phyloP scores from a whole-genome alignment of 2,113 vertebrate genomes.

The Chinchilla lanigera region DNA sequence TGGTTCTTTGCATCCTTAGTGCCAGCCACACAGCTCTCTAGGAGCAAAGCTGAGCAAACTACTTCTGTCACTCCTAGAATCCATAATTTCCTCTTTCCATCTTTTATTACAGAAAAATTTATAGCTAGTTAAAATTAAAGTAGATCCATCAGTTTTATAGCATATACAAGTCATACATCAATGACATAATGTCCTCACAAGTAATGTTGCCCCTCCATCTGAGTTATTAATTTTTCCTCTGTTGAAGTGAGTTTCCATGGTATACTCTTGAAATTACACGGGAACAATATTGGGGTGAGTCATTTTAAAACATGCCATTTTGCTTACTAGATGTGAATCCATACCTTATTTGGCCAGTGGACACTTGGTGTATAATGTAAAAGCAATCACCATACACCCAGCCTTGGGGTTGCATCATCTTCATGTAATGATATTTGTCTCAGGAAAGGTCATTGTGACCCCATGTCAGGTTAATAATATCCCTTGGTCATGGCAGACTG shows the following conservation, averaged over 20 bases:
- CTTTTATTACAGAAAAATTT: constrained; percentile 1
- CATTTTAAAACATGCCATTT: neutral
- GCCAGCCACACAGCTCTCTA: neutral
- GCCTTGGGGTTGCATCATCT: neutral
- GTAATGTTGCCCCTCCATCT: neutral
- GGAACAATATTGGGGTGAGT: neutral
- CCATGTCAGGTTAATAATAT: too few relatives aligned
- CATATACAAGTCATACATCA: neutral
- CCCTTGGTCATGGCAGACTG: too few relatives aligned
- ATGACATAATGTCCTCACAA: neutral
- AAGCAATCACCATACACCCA: neutral
- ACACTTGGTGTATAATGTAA: neutral
- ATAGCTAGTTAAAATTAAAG: constrained; percentile 7
- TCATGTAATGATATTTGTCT: neutral
- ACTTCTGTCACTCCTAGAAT: neutral
- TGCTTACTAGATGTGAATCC: neutral
- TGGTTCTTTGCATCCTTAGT: neutral
- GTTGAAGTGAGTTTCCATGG: neutral
- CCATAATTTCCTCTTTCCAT: neutral
- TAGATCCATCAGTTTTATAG: neutral
- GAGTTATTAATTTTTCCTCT: neutral
- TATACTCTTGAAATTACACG: neutral
- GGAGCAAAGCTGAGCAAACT: neutral
- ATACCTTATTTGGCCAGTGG: neutral
- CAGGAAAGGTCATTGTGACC: neutral